phyloP scores from a whole-genome alignment of 2,113 vertebrate species.

The Azemiops feae region DNA sequence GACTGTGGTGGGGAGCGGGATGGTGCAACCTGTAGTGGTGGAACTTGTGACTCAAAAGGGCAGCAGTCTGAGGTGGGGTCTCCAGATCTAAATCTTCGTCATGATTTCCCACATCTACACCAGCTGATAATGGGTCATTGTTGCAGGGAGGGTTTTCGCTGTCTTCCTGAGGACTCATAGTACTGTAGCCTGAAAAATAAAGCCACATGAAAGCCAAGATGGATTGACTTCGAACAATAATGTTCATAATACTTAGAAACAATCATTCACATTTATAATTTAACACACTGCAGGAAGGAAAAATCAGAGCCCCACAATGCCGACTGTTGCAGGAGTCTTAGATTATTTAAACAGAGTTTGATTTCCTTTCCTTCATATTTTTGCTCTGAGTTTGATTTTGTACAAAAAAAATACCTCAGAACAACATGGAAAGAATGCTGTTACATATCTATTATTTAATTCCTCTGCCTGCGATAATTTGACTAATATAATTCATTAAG shows the following conservation, averaged over 20 bases:
- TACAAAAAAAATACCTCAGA: neutral
- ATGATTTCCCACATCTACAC: slow-evolving; percentile 91
- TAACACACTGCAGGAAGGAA: neutral
- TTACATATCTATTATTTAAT: neutral
- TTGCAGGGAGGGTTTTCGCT: slow-evolving; percentile 95
- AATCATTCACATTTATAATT: neutral
- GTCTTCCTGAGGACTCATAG: slow-evolving; percentile 99
- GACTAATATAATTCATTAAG: neutral
- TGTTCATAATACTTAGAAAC: neutral
- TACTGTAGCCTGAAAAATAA: slow-evolving; percentile 87
- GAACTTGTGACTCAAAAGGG: slow-evolving; percentile 93
- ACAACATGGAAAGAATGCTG: fast-evolving
- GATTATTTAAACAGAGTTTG: neutral
- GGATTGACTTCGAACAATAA: neutral
- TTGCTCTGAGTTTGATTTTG: neutral
- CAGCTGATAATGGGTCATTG: slow-evolving; percentile 89
- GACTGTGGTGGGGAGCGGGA: slow-evolving; percentile 84
- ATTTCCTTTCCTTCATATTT: neutral
- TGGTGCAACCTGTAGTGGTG: slow-evolving; percentile 91
- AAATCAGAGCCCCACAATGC: neutral
- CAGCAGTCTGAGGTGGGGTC: slow-evolving; percentile 91
- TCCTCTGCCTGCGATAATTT: neutral
- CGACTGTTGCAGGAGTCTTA: neutral
- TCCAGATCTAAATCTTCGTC: slow-evolving; percentile 95
- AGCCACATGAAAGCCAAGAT: neutral